Conservation (phyloP, 2,797 vertebrate species). For the Oreochromis grahami region DNA sequence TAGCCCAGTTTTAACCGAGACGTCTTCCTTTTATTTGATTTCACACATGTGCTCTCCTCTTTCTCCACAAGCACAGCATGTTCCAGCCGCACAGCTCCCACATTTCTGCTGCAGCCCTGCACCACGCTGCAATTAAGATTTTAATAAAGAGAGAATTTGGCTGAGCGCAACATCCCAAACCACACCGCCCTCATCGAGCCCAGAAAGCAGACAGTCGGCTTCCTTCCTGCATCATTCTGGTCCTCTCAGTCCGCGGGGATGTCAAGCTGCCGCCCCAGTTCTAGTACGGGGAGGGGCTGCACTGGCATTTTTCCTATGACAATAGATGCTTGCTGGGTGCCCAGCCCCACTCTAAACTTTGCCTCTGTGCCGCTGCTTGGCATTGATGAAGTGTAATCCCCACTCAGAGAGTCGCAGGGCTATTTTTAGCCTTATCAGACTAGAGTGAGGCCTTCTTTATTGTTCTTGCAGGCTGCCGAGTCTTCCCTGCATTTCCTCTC, state of each 20-base stretch:
- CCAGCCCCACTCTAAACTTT: slow-evolving; percentile 2
- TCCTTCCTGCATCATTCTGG: background rate
- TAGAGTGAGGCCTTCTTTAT: slow-evolving; percentile 31
- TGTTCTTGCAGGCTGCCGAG: slow-evolving; percentile 15
- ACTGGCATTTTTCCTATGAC: background rate
- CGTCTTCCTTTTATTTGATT: background rate
- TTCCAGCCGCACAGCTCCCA: background rate
- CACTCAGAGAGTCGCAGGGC: slow-evolving; percentile 45
- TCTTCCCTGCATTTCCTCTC: slow-evolving; percentile 20
- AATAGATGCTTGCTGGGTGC: background rate
- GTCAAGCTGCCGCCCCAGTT: background rate
- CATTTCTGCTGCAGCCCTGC: background rate
- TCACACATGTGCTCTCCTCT: background rate
- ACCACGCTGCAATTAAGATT: background rate
- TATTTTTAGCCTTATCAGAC: slow-evolving; percentile 70
- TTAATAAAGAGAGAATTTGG: background rate
- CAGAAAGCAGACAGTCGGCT: background rate
- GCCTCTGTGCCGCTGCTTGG: slow-evolving; percentile 40
- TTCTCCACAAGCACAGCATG: background rate
- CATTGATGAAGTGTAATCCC: slow-evolving; percentile 68
- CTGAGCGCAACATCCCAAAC: background rate
- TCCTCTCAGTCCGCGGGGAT: background rate
- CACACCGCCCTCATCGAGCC: background rate
- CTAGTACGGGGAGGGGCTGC: background rate
- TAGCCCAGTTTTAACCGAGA: background rate